phyloP scores from a whole-genome alignment of 2,888 invertebrate genomes.

The Itoplectis maculator region DNA sequence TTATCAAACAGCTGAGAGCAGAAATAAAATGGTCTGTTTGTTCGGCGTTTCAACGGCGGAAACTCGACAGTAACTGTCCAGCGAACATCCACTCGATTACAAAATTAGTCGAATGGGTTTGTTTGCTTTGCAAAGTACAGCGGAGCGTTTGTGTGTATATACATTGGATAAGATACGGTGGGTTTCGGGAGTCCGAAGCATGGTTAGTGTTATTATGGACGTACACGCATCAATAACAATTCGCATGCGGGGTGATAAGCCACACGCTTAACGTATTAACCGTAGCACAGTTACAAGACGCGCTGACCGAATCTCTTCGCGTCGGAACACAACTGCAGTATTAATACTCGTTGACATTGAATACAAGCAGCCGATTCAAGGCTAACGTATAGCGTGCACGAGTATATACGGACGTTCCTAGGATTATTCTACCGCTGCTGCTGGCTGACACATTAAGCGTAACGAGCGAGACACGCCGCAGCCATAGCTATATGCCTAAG shows the following conservation, averaged over 20 bases:
- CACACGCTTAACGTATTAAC: not conserved
- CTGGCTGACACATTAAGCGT: constrained; percentile 68
- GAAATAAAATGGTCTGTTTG: too few species aligned
- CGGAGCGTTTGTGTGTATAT: not conserved
- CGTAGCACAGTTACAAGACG: constrained; percentile 28
- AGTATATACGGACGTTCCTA: constrained; percentile 50
- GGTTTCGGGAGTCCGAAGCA: constrained; percentile 21
- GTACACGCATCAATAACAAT: constrained; percentile 22
- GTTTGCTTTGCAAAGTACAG: constrained; percentile 1
- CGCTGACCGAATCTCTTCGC: constrained; percentile 50
- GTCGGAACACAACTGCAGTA: constrained; percentile 62
- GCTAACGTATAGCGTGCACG: constrained; percentile 71
- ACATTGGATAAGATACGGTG: not conserved
- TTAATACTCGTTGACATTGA: constrained; percentile 78
- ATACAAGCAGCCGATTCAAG: constrained; percentile 80
- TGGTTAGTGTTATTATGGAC: not conserved
- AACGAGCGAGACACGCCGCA: constrained; percentile 53
- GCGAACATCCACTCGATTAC: not conserved
- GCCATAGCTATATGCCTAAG: not conserved
- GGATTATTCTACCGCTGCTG: constrained; percentile 65
- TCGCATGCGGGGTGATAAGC: not conserved
- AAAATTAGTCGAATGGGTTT: constrained; percentile 1
- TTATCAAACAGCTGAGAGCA: too few species aligned
- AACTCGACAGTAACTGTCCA: not conserved
- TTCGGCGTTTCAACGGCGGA: not conserved